Evolutionary conservation across 35 echinoderm and acorn worm species (phyloP), one percentile per base, ranked within the genome.

Genomic region (Eucidaris tribuloides): DNA sequence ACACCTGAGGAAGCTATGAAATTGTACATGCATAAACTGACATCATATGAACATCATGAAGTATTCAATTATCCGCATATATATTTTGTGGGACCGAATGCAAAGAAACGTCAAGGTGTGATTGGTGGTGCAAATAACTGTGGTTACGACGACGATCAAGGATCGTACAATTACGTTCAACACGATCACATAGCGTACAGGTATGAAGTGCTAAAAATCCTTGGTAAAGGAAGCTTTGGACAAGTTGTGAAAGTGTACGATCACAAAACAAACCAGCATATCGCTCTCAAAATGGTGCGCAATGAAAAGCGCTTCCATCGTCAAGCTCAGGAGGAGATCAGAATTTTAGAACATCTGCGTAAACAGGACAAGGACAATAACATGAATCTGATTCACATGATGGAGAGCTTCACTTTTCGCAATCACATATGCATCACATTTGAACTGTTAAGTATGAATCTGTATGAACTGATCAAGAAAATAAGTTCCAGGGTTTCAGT

Each of bases 311-410:
- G 96, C 25, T 99, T 99, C 72, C 96, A 99, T 66, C 82, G 96
- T 27, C 96, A 99, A 79, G 96, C 96, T 30, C 96, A 99, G 60
- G 96, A 99, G 81, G 96, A 99, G 48, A 99, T 99, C 52, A 70
- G 91, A 49, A 99, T 99, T 76, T 90, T 99, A 56, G 96, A 99
- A 90, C 96, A 99, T 79, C 71, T 99, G 9, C 79, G 85, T 42
- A 99, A 99, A 56, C 96, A 99, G 71, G 96, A 99, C 83, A 99
- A 99, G 58, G 96, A 99, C 79, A 99, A 99, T 64, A 99, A 90
- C 46, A 90, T 93, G 91, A 99, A 99, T 63, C 89, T 99, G 32
- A 99, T 99, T 71, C 96, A 99, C 58, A 87, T 99, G 28, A 48
- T 99, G 33, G 96, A 99, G 44, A 99, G 90, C 64, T 99, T 99